Evolutionary conservation across 1,140 invertebrate species (phyloP).

Genomic region (Drosophila triauraria): DNA sequence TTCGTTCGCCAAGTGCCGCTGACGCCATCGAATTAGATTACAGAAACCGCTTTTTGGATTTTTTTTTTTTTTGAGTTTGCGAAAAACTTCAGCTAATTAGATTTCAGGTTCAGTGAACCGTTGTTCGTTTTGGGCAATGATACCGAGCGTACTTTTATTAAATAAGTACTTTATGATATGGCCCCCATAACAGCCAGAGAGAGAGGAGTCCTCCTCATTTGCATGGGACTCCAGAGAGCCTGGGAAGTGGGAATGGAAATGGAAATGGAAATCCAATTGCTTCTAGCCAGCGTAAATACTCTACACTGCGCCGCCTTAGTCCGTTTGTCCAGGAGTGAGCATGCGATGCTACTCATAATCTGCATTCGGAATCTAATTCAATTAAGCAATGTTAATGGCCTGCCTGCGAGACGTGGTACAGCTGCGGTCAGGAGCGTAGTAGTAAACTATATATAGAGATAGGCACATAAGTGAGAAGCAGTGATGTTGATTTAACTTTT

Average conservation of each 20-base stretch:
- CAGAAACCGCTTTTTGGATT: slow-evolving; percentile 41
- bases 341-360: slow-evolving; percentile 74
- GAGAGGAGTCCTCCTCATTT: slow-evolving; percentile 18
- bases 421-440: slow-evolving; percentile 40
- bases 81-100: slow-evolving; percentile 48
- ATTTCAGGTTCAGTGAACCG: slow-evolving; percentile 45
- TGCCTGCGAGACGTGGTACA: slow-evolving; percentile 68
- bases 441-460: slow-evolving; percentile 22
- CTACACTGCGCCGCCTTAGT: slow-evolving; percentile 19
- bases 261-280: slow-evolving; percentile 13
- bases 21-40: slow-evolving; percentile 55
- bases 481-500: background rate
- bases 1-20: slow-evolving; percentile 42
- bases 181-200: background rate
- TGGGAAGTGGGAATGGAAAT: slow-evolving; percentile 13
- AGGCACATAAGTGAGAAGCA: background rate
- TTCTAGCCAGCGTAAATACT: slow-evolving; percentile 20
- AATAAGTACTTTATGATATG: slow-evolving; percentile 23
- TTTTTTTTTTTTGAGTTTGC: slow-evolving; percentile 20
- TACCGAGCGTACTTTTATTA: slow-evolving; percentile 10
- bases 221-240: slow-evolving; percentile 21
- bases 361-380: slow-evolving; percentile 79
- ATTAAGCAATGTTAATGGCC: slow-evolving; percentile 81
- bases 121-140: slow-evolving; percentile 10
- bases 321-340: slow-evolving; percentile 32